A percentile compares a stretch with the other conserved stretches of the same genome.
These are phyloP conservation scores for Cebus imitator DNA, from an alignment of 2,113 vertebrate genomes.

Conservation along the genomic window DNA sequence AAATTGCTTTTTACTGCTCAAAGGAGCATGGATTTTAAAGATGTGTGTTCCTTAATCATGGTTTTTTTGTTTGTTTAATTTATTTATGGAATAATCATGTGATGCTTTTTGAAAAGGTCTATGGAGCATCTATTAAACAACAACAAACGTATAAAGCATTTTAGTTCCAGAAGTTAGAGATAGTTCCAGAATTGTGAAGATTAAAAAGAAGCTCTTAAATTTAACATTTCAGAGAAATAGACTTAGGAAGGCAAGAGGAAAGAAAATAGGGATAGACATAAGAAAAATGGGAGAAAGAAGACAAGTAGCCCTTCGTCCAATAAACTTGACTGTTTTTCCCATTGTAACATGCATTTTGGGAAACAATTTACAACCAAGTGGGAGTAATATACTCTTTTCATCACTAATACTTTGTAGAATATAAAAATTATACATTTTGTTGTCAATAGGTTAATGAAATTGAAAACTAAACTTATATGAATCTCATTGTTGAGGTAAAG, in stretches of 20 bases:
- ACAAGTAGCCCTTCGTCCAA: background rate
- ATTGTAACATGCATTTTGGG: background rate
- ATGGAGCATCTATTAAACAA: background rate
- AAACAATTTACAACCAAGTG: background rate
- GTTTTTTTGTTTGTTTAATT: background rate
- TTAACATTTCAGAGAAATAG: background rate
- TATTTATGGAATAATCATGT: background rate
- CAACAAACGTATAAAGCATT: background rate
- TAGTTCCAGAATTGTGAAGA: background rate
- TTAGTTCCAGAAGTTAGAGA: background rate
- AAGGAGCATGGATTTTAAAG: background rate
- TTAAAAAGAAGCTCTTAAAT: background rate
- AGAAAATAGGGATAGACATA: background rate
- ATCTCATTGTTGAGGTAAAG: background rate
- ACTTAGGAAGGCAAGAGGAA: background rate
- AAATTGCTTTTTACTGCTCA: background rate
- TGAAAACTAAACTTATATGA: background rate
- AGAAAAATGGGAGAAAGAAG: background rate
- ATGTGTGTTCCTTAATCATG: background rate
- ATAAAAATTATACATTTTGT: conserved; percentile 29
- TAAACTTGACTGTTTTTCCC: background rate
- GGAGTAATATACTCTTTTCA: background rate
- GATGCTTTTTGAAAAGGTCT: background rate
- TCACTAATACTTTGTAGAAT: background rate
- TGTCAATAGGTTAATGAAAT: background rate